phyloP scores from a whole-genome alignment of 2,797 vertebrate species.

The Clarias laeviceps region DNA sequence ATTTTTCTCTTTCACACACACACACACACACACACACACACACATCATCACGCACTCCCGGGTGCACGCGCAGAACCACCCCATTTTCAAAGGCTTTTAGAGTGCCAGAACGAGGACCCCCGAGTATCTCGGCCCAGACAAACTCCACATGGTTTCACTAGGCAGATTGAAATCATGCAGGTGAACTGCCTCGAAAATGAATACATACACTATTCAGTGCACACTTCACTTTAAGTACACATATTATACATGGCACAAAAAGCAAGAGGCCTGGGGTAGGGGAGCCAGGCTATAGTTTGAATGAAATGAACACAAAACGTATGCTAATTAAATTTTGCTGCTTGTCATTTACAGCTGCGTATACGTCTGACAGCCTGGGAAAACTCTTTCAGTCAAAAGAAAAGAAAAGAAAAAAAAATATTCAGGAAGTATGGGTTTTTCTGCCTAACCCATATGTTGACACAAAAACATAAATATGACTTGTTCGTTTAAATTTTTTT shows the following conservation, averaged over 20 bases:
- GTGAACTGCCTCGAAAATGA: slow-evolving; percentile 35
- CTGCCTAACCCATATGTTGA: background rate
- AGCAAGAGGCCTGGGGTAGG: background rate
- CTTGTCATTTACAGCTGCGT: slow-evolving; percentile 33
- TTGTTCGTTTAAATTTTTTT: background rate
- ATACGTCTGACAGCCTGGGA: slow-evolving; percentile 17
- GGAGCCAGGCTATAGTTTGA: background rate
- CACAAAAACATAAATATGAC: background rate
- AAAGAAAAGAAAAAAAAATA: background rate
- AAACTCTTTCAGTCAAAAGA: background rate
- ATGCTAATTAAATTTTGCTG: slow-evolving; percentile 34
- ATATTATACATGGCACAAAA: slow-evolving; percentile 12
- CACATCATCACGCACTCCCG: background rate
- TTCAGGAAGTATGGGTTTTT: background rate
- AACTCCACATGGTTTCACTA: slow-evolving; percentile 43
- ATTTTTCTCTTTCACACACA: slow-evolving; percentile 11
- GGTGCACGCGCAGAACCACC: slow-evolving; percentile 14
- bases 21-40: background rate
- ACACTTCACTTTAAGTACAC: slow-evolving; percentile 6
- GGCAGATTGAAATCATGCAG: slow-evolving; percentile 24
- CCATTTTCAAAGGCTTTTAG: slow-evolving; percentile 51
- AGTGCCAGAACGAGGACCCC: slow-evolving; percentile 64
- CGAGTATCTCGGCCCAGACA: slow-evolving; percentile 37
- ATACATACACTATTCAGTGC: slow-evolving; percentile 15
- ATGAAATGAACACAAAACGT: slow-evolving; percentile 16